Evolutionary conservation across 2,797 vertebrate genomes (phyloP).

Genomic region (Cossypha niveicapilla): DNA sequence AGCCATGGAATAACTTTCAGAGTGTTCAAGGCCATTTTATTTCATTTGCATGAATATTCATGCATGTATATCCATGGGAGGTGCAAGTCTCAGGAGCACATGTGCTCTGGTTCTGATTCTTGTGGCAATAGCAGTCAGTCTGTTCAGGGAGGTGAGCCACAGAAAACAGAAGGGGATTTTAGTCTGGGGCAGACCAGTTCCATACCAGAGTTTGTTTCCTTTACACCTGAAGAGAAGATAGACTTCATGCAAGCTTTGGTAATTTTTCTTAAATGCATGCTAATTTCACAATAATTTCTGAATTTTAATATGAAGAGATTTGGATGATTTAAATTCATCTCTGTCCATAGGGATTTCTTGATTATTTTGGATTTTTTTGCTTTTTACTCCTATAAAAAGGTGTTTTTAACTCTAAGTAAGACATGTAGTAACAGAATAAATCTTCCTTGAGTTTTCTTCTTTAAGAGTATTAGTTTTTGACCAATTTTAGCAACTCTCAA

Average conservation of each 20-base stretch:
- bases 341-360: not conserved
- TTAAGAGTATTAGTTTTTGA: not conserved
- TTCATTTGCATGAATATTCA: not conserved
- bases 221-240: not conserved
- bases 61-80: not conserved
- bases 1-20: not conserved
- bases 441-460: not conserved
- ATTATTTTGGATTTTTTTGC: not conserved
- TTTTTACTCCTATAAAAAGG: not conserved
- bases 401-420: accelerated
- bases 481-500: not conserved
- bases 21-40: not conserved
- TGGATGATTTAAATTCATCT: not conserved
- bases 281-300: not conserved
- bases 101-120: accelerated
- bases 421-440: not conserved
- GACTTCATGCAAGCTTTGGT: not conserved
- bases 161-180: not conserved
- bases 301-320: not conserved
- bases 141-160: not conserved
- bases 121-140: not conserved
- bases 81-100: not conserved
- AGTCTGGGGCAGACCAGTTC: not conserved
- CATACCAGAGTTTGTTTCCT: not conserved
- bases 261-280: not conserved